Percentiles rank a stretch among this genome's conserved stretches.
Conservation (phyloP, 2,113 vertebrate species). For the Eretmochelys imbricata region DNA sequence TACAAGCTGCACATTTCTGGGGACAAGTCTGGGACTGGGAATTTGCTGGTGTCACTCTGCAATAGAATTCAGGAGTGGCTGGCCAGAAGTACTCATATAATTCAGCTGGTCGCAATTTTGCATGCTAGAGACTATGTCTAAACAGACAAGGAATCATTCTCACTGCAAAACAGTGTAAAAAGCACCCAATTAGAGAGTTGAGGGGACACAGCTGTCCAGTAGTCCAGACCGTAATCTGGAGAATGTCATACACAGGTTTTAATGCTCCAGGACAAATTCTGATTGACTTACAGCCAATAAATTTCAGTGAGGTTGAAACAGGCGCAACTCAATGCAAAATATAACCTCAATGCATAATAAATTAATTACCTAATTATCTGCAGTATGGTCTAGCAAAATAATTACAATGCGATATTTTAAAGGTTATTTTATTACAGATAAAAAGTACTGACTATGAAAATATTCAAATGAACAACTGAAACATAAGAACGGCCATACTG, state of each 20-base stretch:
- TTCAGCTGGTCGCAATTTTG: background rate
- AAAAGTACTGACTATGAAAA: background rate
- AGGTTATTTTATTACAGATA: fast-evolving
- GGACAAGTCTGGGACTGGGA: too few species aligned
- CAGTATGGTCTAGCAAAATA: background rate
- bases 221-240: too few species aligned
- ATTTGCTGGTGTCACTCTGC: too few species aligned
- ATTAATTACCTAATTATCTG: background rate
- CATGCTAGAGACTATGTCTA: background rate
- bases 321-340: background rate
- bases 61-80: too few species aligned
- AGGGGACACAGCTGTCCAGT: too few species aligned
- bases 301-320: background rate
- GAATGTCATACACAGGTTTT: background rate
- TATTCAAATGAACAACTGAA: background rate
- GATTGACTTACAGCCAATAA: background rate
- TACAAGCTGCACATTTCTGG: too few species aligned
- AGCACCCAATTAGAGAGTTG: background rate
- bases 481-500: background rate
- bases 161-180: background rate
- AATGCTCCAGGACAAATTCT: background rate
- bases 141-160: background rate
- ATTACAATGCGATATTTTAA: background rate
- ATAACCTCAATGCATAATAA: background rate
- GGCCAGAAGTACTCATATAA: background rate